phyloP scores from a whole-genome alignment of 2,797 vertebrate species.

The Helarctos malayanus region DNA sequence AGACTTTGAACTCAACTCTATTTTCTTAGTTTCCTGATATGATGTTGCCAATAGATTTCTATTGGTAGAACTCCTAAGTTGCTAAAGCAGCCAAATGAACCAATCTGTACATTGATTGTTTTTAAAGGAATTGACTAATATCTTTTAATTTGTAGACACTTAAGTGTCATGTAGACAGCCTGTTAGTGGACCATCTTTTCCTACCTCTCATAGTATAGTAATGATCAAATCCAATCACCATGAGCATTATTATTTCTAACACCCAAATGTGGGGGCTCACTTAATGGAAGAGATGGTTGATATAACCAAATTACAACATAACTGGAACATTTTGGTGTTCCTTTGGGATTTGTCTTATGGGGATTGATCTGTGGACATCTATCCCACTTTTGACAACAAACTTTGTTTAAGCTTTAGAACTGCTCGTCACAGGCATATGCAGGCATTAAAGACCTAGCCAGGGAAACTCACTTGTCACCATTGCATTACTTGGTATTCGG shows the following conservation, averaged over 20 bases:
- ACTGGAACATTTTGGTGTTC: background rate
- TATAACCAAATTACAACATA: background rate
- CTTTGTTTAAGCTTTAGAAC: conserved; percentile 37
- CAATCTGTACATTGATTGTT: background rate
- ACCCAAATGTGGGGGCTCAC: background rate
- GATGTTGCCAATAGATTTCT: background rate
- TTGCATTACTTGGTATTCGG: background rate
- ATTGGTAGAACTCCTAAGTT: background rate
- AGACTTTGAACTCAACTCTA: conserved; percentile 16
- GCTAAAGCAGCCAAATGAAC: background rate
- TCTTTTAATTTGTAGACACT: conserved; percentile 1
- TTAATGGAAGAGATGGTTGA: background rate
- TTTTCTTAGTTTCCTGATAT: conserved; percentile 63
- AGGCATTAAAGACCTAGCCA: background rate
- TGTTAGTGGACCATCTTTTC: background rate
- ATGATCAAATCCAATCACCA: background rate
- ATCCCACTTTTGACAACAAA: background rate
- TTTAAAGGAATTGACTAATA: conserved; percentile 23
- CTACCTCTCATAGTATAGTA: background rate
- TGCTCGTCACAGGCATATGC: background rate
- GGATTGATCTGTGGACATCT: background rate
- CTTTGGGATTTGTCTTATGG: conserved; percentile 5
- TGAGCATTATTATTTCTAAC: background rate
- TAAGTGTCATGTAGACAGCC: background rate
- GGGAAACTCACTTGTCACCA: background rate